Evolutionary conservation across 2,888 invertebrate genomes (phyloP), one percentile per base, ranked within the genome.

Genomic region (Cetonia aurata): DNA sequence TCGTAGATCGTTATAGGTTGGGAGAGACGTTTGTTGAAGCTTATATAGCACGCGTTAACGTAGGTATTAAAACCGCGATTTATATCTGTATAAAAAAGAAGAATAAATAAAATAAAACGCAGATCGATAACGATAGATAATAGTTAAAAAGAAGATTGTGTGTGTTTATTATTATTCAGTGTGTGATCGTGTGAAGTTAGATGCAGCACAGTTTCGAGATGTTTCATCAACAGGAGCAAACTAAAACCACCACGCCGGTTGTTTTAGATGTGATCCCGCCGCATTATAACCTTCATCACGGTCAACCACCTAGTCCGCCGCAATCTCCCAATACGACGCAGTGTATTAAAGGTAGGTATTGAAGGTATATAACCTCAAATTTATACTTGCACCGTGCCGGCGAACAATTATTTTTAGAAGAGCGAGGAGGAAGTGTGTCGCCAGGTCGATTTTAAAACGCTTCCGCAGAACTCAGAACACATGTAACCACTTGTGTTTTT

Each of bases 191-290:
- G 50, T 50, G 19, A 50, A 46, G 56, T 8, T 10, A 66, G 52
- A 73, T 71, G 73, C 71, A 67, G 17, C 75, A 73, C n/a, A 69
- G 41, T 37, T 65, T 59, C 37, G 69, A 73, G 37, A 78, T 75
- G 71, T 80, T 78, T 71, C 79, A 83, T 67, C 81, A 81, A 44
- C 79, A 81, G 25, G 78, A 80, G 41, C 77, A 79, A 73, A 77
- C 74, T 79, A 72, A 86, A 83, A 75, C 76, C 81, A 67, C 76
- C 81, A 67, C 86, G 83, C 86, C 88, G 1, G 86, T 89, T 68
- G 88, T 90, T 8, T 86, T 89, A 73, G 90, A 90, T 76, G 83
- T 90, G 59, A 86, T 89, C 66, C 88, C 89, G 13, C 86, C 88
- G 9, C 88, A 88, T 77, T 88, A 88, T 73, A 80, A 78, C 46